Evolutionary conservation across 2,113 vertebrate species (phyloP), one percentile per base, ranked within the genome.

Genomic region (Glareola pratincola): DNA sequence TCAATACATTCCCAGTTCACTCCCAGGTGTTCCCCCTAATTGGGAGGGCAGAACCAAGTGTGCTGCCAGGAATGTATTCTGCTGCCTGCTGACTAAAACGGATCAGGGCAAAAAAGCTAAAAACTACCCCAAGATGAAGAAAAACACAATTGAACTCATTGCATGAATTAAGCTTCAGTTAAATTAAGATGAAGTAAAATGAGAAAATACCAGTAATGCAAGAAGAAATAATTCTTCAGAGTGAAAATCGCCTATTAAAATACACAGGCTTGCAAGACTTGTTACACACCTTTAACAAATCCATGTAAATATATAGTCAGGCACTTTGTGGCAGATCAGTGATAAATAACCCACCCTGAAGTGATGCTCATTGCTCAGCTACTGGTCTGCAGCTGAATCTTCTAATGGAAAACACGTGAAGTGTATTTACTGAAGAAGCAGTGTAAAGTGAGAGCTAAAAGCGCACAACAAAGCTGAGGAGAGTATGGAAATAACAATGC

Each of bases 1-100:
- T 92, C 85, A 95, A 86, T 94, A 66, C 12, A 45, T 85, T 86
- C 73, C 91, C 92, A 51, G 88, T 68, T 85, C 48, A 14, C 54
- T 94, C 87, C 73, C 90, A 97, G 93, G 87, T 92, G 89, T 95
- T 96, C 77, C 67, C 91, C 75, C 39, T 67, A 84, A 30, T 60
- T 78, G n/a, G 69, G 67, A 87, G 71, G 78, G 78, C 43, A 94
- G 90, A 71, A 51, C 14, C 16, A 21, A 34, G 22, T 7, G 43
- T 53, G 37, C 24, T 53, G 88, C 86, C 81, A 86, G 93, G 74
- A 79, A 64, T 85, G 62, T 24, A 59, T 80, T 86, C 59, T 72
- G 22, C 22, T 88, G 51, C 36, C 76, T 78, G 56, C 45, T 92
- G 90, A 73, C 57, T 78, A 72, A 91, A 97, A 84, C 21, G 54